phyloP scores from a whole-genome alignment of 2,888 invertebrate genomes.

The Apamea epomidion region DNA sequence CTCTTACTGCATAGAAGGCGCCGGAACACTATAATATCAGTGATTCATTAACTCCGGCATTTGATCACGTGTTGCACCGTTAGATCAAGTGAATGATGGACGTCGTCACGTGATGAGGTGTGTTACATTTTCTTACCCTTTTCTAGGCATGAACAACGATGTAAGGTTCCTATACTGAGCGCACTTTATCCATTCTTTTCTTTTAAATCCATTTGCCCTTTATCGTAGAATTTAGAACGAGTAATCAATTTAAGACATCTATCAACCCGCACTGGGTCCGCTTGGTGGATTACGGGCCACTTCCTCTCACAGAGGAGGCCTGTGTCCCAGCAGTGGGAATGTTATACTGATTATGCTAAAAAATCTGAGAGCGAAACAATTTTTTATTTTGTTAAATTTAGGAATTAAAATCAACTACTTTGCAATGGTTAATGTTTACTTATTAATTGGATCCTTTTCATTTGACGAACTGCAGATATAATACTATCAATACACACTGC shows the following conservation, averaged over 20 bases:
- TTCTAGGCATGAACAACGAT: not conserved
- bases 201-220: not conserved
- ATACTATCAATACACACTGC: not conserved
- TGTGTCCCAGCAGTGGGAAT: too few species aligned
- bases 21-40: conserved; percentile 2
- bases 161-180: not conserved
- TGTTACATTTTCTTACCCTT: not conserved
- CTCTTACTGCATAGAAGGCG: conserved; percentile 26
- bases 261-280: too few species aligned
- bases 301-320: too few species aligned
- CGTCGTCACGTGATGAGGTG: not conserved
- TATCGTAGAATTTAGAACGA: not conserved
- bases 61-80: conserved; percentile 27
- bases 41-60: conserved; percentile 29
- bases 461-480: not conserved
- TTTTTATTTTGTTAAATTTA: not conserved
- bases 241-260: not conserved
- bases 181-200: not conserved
- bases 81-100: conserved; percentile 30
- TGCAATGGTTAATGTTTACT: not conserved
- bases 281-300: too few species aligned
- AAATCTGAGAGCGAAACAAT: too few species aligned
- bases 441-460: not conserved
- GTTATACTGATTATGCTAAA: too few species aligned
- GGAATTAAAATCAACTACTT: not conserved